Base-by-base conservation (phyloP, 2,113 vertebrate species). In the Carettochelys insculpta region DNA sequence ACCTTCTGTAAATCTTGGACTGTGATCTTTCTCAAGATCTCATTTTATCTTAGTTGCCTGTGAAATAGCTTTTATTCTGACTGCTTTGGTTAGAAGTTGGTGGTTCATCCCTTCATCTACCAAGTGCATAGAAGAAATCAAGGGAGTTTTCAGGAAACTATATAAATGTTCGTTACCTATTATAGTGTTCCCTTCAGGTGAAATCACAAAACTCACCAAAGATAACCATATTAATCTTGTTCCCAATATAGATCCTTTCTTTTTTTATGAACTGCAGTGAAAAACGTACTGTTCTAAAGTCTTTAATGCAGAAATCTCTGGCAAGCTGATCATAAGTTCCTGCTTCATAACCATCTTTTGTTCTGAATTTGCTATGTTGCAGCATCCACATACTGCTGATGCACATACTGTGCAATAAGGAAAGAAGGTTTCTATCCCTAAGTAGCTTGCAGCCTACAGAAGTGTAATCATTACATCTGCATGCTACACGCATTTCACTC, bases 31-130 rank as follows among this genome's bases (percentile, higher is more conserved):
- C 91, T 87, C 68, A 80, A 91, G 19, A 48, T 89, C 47, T 87
- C 56, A 47, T 50, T 82, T 90, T 8, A 82, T 76, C 48, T 50
- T 41, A 77, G n/a, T 77, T 91, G 88, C 45, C 83, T 83, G 1
- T 83, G 83, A 80, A 95, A 51, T 82, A 75, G 25, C 51, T 90
- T 53, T 85, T 77, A 88, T 83, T 90, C 65, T 77, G 81, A 48
- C 0, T 71, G 94, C 85, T 92, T 89, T 89, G 90, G n/a, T n/a
- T 92, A 83, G 90, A 86, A 96, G 79, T 71, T 92, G 92, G 92
- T 95, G 94, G 95, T 89, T 96, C 92, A 86, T 54, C 61, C 19
- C 71, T 90, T 96, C 83, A 73, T 95, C 85, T 92, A 85, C 86
- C 94, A 93, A 94, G 85, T 80, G 61, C 85, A 87, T 77, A 87